These are phyloP conservation scores for Todiramphus saurophagus DNA, from an alignment of 2,113 vertebrate species.

Conservation along the genomic window DNA sequence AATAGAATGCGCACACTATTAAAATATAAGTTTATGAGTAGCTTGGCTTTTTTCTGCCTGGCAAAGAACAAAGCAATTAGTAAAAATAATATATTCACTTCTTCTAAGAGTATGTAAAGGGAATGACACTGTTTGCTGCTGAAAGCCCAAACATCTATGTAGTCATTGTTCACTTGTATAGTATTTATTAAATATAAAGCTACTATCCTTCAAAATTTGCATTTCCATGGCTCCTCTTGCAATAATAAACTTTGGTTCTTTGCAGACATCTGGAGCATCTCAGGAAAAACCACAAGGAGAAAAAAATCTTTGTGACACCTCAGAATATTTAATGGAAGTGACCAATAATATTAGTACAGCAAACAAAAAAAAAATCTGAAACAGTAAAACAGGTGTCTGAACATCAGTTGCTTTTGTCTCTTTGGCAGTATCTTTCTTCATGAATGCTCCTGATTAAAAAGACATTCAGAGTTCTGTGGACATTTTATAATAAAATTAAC, in stretches of 20 bases:
- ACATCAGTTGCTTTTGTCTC: not conserved
- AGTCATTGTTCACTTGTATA: not conserved
- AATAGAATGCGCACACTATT: not conserved
- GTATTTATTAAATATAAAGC: not conserved
- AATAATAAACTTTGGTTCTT: not conserved
- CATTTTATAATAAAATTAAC: not conserved
- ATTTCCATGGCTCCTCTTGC: not conserved
- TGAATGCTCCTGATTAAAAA: not conserved
- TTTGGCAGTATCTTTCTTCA: not conserved
- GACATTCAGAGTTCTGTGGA: not conserved
- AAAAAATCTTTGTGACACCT: not conserved
- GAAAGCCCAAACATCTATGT: not conserved
- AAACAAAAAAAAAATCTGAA: not conserved
- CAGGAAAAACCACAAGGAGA: not conserved
- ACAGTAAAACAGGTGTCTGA: not conserved
- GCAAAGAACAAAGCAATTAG: not conserved
- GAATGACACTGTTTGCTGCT: not conserved
- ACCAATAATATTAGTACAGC: not conserved
- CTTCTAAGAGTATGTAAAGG: not conserved
- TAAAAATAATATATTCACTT: not conserved
- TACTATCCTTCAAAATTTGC: not conserved
- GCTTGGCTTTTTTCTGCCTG: not conserved
- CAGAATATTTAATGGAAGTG: not conserved
- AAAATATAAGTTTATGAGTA: not conserved
- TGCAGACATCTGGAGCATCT: not conserved